Base-by-base conservation (phyloP, 2,113 vertebrate species). In the Empidonax traillii region DNA sequence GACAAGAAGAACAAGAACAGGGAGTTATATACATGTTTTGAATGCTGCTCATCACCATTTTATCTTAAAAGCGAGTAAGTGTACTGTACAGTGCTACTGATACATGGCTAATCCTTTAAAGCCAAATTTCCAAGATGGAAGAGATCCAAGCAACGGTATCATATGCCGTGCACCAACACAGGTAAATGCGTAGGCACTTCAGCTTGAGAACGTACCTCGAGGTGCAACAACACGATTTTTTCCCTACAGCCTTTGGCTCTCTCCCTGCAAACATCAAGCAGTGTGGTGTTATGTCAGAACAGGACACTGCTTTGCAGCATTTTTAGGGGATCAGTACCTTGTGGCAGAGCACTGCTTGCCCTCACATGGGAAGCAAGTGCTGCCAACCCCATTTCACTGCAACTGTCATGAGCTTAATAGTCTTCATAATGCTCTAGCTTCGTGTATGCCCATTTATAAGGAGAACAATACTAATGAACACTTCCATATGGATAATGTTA, bases 71-170 rank as follows among this genome's bases (percentile, higher is more conserved):
- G 43, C 3, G 22, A 80, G 10, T 9, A 53, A 10, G 1, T 9
- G 39, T 28, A 63, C 12, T 43, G 18, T 17, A 8, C 77, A 94
- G 56, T 9, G 31, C 46, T 69, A 61, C 37, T 76, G 62, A 41
- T 5, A 24, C 5, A 37, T 3, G 8, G 73, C 35, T 74, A 69
- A 84, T 27, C n/a, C 80, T 87, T 74, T 52, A 71, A 62, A 86
- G 63, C 28, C 31, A 30, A 37, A 77, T 77, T 78, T 89, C 55
- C 61, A 69, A 1, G 14, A 25, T 20, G 37, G 31, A 73, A 0
- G 1, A 44, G 59, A 49, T 43, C 41, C 0, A 0, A 88, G 44
- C 2, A 8, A 27, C 6, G 33, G 23, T 46, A 69, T 31, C 7
- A 5, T 39, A 14, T 53, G 46, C 52, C 58, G 31, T 62, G 72